Conservation (phyloP, 2,113 vertebrate species). For the Daphoenositta chrysoptera region DNA sequence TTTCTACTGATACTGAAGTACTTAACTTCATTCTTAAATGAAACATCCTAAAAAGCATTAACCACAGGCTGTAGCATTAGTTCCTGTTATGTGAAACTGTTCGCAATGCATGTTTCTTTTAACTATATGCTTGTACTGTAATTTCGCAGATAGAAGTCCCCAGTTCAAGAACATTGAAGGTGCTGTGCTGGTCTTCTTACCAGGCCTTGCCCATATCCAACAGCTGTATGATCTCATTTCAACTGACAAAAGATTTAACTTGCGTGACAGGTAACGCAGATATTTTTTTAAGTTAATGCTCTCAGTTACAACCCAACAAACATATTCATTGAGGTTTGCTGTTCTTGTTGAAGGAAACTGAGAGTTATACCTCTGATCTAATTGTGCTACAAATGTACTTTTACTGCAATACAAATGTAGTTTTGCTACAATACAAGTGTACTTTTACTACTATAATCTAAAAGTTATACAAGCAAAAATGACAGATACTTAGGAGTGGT, state of each 20-base stretch:
- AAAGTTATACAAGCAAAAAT: not conserved
- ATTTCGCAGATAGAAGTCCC: conserved; percentile 81
- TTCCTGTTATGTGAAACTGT: not conserved
- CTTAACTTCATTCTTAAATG: not conserved
- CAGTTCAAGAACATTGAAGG: conserved; percentile 88
- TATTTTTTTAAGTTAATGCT: not conserved
- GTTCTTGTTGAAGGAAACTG: not conserved
- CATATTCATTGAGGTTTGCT: not conserved
- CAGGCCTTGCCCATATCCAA: conserved; percentile 95
- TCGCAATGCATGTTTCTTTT: not conserved
- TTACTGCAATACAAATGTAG: not conserved
- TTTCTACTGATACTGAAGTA: not conserved
- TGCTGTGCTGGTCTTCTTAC: conserved; percentile 91
- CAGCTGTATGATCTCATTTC: conserved; percentile 88
- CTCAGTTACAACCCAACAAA: not conserved
- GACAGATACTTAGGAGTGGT: not conserved
- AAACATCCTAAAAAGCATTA: not conserved
- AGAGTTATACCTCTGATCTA: not conserved
- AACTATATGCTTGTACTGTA: not conserved
- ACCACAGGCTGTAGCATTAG: accelerated
- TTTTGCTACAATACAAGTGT: not conserved
- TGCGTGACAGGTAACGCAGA: conserved; percentile 77
- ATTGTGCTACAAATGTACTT: not conserved
- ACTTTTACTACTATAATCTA: not conserved
- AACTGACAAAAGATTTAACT: conserved; percentile 87